phyloP scores from a whole-genome alignment of 1,140 invertebrate species.

The Drosophila sturtevanti region DNA sequence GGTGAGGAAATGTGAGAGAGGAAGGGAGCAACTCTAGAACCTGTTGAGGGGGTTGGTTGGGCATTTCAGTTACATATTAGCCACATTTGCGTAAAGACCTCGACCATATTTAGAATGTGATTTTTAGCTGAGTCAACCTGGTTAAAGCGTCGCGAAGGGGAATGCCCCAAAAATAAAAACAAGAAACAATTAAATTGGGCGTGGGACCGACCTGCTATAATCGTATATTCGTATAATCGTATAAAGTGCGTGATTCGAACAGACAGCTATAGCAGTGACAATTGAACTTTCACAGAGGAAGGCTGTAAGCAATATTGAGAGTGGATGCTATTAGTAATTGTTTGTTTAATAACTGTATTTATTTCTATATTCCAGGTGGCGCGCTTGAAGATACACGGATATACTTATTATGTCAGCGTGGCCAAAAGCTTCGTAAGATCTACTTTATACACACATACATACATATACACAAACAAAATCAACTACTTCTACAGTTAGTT shows the following conservation, averaged over 20 bases:
- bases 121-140: neutral
- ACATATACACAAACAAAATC: neutral
- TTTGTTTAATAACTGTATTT: constrained; percentile 11
- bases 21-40: constrained; percentile 31
- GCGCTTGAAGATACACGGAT: constrained; percentile 48
- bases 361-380: constrained; percentile 54
- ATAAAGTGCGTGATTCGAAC: constrained; percentile 66
- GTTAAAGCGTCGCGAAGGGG: constrained; percentile 14
- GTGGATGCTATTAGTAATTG: neutral
- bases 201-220: constrained; percentile 12
- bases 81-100: constrained; percentile 39
- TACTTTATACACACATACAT: constrained; percentile 22
- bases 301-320: constrained; percentile 21
- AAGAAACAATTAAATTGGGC: constrained; percentile 24
- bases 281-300: constrained; percentile 28
- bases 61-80: constrained; percentile 51
- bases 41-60: constrained; percentile 31
- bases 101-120: constrained; percentile 40
- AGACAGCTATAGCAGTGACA: constrained; percentile 47
- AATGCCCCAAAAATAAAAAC: constrained; percentile 60
- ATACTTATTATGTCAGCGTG: constrained; percentile 30
- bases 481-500: neutral
- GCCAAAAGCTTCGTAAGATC: constrained; percentile 1
- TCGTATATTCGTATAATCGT: constrained; percentile 49
- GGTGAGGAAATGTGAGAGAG: neutral